Conservation (phyloP, 2,888 invertebrate genomes). For the Pheosia tremula region DNA sequence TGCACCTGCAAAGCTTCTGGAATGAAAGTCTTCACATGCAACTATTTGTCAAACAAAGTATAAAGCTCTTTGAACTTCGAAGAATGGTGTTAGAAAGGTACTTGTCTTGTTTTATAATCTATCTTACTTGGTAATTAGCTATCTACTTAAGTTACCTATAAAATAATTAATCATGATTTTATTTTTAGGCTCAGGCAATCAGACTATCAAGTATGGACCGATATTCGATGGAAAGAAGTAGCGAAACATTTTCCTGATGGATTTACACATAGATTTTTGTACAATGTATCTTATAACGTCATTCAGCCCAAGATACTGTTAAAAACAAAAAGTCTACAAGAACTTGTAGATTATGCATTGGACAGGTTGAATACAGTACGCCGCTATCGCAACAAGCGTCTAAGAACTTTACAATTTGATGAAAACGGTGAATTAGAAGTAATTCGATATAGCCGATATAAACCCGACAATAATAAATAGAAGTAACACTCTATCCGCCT, state of each 20-base stretch:
- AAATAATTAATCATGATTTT: not conserved
- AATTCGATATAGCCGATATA: constrained; percentile 26
- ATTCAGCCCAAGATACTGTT: constrained; percentile 42
- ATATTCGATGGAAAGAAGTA: constrained; percentile 70
- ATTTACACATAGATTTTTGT: constrained; percentile 59
- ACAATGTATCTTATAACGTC: constrained; percentile 35
- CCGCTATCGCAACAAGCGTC: constrained; percentile 44
- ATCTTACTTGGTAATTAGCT: too few relatives aligned
- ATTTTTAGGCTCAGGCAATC: constrained; percentile 56
- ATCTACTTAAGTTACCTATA: not conserved
- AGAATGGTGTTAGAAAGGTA: constrained; percentile 60
- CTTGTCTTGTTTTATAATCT: constrained; percentile 23
- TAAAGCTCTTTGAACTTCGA: constrained; percentile 56
- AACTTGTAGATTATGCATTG: constrained; percentile 50
- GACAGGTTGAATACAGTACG: constrained; percentile 23
- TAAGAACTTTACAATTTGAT: constrained; percentile 57
- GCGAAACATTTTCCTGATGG: constrained; percentile 61
- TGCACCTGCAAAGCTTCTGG: constrained; percentile 63
- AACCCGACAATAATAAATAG: too few relatives aligned
- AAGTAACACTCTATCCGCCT: too few relatives aligned
- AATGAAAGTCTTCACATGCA: constrained; percentile 61
- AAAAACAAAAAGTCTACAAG: constrained; percentile 44
- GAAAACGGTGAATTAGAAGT: constrained; percentile 49
- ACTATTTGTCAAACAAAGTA: constrained; percentile 58
- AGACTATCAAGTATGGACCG: constrained; percentile 64